phyloP scores from a whole-genome alignment of 1,140 invertebrate species.

The Drosophila ironensis region DNA sequence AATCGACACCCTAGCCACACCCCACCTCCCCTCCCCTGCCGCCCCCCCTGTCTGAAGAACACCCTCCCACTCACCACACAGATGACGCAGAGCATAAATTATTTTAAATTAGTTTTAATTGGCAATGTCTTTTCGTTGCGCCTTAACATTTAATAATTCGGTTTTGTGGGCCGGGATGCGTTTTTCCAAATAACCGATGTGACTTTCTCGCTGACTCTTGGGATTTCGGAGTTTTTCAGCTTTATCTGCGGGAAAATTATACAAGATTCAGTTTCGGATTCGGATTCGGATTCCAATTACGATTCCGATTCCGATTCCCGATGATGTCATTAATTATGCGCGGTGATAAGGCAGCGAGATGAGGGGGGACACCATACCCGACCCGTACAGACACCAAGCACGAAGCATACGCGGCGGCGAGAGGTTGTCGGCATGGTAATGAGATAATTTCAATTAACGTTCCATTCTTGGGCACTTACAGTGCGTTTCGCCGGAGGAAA shows the following conservation, averaged over 20 bases:
- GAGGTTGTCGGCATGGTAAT: conserved; percentile 12
- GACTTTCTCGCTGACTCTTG: neutral
- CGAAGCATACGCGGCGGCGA: neutral
- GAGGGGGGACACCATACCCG: too few relatives aligned
- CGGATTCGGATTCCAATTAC: too few relatives aligned
- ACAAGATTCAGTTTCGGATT: conserved; percentile 2
- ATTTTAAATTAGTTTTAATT: conserved; percentile 79
- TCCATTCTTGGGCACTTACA: neutral
- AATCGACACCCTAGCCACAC: conserved; percentile 13
- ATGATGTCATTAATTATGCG: conserved; percentile 35
- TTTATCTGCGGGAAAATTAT: neutral
- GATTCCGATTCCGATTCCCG: neutral
- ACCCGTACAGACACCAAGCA: too few relatives aligned
- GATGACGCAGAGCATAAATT: conserved; percentile 74
- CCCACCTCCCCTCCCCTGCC: conserved; percentile 1
- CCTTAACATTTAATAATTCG: conserved; percentile 56
- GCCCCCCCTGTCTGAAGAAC: conserved; percentile 4
- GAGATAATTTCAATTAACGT: conserved; percentile 32
- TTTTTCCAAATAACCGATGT: too few relatives aligned
- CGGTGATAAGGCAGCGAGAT: conserved; percentile 11
- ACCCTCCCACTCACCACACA: conserved; percentile 34
- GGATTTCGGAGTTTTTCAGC: neutral
- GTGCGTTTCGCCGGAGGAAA: conserved; percentile 1
- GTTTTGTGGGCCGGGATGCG: conserved; percentile 12
- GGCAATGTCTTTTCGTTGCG: conserved; percentile 59